These are phyloP conservation scores for Montipora capricornis DNA, from an alignment of 64 coral and sea anemone species.

Conservation along the genomic window DNA sequence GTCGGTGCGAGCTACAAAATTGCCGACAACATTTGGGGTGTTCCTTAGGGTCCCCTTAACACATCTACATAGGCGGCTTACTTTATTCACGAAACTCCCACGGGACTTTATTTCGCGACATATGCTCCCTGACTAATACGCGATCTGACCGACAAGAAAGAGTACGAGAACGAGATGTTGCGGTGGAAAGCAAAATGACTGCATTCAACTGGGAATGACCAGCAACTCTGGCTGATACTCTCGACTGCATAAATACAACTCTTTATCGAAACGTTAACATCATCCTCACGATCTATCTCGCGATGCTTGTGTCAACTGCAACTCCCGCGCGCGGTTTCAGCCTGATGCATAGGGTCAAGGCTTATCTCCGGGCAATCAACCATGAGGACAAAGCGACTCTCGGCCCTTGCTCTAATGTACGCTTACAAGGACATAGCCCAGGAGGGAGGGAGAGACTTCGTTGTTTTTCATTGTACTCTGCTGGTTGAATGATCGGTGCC, in stretches of 20 bases:
- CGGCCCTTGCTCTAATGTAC: slow-evolving; percentile 51
- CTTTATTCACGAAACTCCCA: too few relatives aligned
- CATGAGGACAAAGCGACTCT: slow-evolving; percentile 30
- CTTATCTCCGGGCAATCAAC: slow-evolving; percentile 25
- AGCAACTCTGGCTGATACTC: slow-evolving; percentile 26
- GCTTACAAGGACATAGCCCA: neutral
- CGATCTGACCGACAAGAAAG: too few relatives aligned
- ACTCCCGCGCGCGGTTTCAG: slow-evolving; percentile 55
- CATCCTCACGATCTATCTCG: slow-evolving; percentile 53
- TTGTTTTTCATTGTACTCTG: too few relatives aligned
- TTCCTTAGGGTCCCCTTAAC: too few relatives aligned
- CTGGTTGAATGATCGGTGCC: too few relatives aligned
- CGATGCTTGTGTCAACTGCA: slow-evolving; percentile 36
- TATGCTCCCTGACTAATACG: too few relatives aligned
- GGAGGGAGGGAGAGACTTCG: too few relatives aligned
- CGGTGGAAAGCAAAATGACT: neutral
- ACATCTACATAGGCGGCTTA: too few relatives aligned
- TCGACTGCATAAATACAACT: neutral
- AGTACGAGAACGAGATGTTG: slow-evolving; percentile 33
- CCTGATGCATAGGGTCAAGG: slow-evolving; percentile 61
- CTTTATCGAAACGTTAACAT: slow-evolving; percentile 47
- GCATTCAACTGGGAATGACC: slow-evolving; percentile 28
- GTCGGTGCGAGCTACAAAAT: too few relatives aligned
- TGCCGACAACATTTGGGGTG: too few relatives aligned
- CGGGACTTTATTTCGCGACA: too few relatives aligned